Conservation (phyloP, 2,888 invertebrate species). For the Ochropacha duplaris region DNA sequence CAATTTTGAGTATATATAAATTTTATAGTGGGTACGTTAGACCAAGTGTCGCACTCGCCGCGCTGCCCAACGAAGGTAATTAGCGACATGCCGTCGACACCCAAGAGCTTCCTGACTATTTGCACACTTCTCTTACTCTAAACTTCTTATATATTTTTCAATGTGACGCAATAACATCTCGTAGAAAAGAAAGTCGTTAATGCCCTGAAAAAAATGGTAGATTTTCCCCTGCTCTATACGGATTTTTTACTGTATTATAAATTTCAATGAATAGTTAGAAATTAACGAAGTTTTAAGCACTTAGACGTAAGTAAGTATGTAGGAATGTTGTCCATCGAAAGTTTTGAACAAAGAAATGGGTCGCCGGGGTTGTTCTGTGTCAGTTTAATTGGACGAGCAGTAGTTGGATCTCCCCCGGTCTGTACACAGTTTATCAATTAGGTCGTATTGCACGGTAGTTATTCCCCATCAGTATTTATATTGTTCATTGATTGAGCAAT, state of each 20-base stretch:
- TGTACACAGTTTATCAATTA: constrained; percentile 66
- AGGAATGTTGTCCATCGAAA: constrained; percentile 23
- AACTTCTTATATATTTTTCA: constrained; percentile 38
- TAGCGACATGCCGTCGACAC: constrained; percentile 63
- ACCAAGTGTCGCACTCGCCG: constrained; percentile 36
- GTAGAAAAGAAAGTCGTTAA: neutral
- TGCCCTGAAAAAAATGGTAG: neutral
- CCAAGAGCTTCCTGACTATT: constrained; percentile 48
- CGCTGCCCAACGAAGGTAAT: constrained; percentile 60
- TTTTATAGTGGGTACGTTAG: constrained; percentile 16
- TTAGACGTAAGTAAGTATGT: constrained; percentile 17
- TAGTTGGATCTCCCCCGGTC: constrained; percentile 51
- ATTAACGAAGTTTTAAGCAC: neutral
- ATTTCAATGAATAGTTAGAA: neutral
- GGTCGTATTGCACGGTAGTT: constrained; percentile 55
- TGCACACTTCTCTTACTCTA: constrained; percentile 29
- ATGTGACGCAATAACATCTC: neutral
- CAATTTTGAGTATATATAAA: constrained; percentile 41
- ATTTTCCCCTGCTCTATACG: neutral
- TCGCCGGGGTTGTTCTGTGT: constrained; percentile 45
- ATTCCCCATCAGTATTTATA: constrained; percentile 57
- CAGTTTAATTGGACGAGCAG: constrained; percentile 63
- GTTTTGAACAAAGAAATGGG: constrained; percentile 34
- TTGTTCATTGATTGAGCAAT: constrained; percentile 62
- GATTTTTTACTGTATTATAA: neutral